phyloP scores from a whole-genome alignment of 2,888 invertebrate genomes.

The Maniola hyperantus region DNA sequence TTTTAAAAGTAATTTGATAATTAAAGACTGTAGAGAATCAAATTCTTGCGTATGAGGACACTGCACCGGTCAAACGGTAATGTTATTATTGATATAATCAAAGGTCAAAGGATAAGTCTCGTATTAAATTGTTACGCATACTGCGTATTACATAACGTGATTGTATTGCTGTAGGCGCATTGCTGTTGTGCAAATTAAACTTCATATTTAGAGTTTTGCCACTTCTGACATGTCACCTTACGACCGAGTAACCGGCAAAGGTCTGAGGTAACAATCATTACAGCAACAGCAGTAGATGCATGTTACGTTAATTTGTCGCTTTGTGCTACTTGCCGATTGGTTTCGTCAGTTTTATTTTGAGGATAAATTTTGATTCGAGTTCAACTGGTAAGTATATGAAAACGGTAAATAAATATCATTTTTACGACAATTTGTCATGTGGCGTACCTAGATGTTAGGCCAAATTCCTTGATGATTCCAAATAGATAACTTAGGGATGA shows the following conservation, averaged over 20 bases:
- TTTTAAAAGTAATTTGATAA: neutral
- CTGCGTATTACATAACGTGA: slow-evolving; percentile 27
- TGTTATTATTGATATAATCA: neutral
- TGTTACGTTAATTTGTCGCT: slow-evolving; percentile 24
- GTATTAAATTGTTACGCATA: slow-evolving; percentile 10
- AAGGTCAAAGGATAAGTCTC: neutral
- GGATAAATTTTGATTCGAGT: slow-evolving; percentile 77
- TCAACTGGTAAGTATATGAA: slow-evolving; percentile 62
- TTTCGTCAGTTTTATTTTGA: slow-evolving; percentile 56
- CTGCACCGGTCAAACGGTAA: neutral
- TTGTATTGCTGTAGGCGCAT: slow-evolving; percentile 28
- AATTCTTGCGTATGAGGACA: neutral
- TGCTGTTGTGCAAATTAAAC: slow-evolving; percentile 32
- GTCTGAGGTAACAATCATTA: slow-evolving; percentile 32
- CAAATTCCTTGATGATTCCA: no score
- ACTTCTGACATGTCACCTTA: slow-evolving; percentile 32
- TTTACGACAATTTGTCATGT: no score
- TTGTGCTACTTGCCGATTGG: slow-evolving; percentile 39
- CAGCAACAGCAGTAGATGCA: slow-evolving; percentile 12
- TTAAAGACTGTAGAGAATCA: neutral
- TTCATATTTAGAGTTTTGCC: slow-evolving; percentile 28
- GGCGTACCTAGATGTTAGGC: no score
- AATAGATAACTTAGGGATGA: no score
- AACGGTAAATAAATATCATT: no score
- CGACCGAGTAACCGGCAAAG: slow-evolving; percentile 24